A percentile compares a stretch with the other conserved stretches of the same genome.
Conservation (phyloP, 2,113 vertebrate genomes). For the Tragelaphus imberbis region DNA sequence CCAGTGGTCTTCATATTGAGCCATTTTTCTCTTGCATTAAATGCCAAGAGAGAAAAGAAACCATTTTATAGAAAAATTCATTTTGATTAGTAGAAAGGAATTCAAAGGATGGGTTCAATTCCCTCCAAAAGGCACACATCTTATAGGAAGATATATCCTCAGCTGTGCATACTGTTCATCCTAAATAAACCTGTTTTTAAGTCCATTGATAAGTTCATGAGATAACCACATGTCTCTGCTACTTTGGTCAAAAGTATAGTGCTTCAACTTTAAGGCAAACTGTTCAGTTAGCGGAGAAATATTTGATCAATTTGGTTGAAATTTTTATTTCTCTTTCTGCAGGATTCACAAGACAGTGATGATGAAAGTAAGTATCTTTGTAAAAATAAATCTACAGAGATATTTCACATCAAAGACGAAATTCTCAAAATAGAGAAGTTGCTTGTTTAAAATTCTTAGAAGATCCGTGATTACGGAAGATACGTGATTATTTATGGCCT, state of each 20-base stretch:
- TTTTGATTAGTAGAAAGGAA: background rate
- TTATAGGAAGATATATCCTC: background rate
- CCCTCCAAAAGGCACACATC: background rate
- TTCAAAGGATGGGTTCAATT: background rate
- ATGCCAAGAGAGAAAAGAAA: background rate
- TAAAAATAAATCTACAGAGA: fast-evolving
- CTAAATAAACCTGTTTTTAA: background rate
- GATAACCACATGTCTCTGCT: background rate
- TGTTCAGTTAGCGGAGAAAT: background rate
- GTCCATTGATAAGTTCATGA: background rate
- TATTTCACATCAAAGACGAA: background rate
- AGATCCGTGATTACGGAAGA: background rate
- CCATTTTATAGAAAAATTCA: background rate
- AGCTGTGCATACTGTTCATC: background rate
- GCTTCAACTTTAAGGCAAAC: background rate
- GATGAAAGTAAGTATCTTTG: slow-evolving; percentile 90
- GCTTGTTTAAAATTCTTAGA: background rate
- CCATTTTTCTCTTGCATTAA: background rate
- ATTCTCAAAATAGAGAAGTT: background rate
- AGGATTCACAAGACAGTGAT: slow-evolving; percentile 98
- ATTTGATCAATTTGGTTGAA: background rate
- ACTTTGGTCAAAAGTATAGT: background rate
- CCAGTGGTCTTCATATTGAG: background rate
- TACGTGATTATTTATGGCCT: background rate
- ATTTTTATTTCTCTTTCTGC: slow-evolving; percentile 49